Conservation (phyloP, 2,113 vertebrate genomes). For the Bos taurus region DNA sequence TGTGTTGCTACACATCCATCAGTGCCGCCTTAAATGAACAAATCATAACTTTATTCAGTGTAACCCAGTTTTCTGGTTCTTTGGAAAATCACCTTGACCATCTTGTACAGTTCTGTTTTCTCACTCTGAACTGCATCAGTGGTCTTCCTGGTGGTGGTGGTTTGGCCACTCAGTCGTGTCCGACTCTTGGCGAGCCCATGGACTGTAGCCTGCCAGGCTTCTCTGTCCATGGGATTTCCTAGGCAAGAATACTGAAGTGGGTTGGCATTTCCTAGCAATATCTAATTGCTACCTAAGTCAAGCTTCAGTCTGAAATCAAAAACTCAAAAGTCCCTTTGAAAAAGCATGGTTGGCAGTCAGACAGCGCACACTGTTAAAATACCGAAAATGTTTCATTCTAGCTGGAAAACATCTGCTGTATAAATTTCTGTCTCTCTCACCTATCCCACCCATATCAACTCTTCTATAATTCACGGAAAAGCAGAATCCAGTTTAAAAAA, state of each 20-base stretch:
- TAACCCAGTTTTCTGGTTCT: background rate
- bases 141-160: background rate
- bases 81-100: background rate
- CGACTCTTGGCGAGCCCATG: fast-evolving
- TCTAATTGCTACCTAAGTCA: background rate
- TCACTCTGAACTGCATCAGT: background rate
- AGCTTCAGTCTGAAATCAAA: background rate
- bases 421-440: background rate
- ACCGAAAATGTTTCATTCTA: background rate
- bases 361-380: background rate
- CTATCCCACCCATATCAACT: background rate
- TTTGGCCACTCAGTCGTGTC: fast-evolving
- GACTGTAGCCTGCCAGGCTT: background rate
- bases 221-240: background rate
- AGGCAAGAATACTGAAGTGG: background rate
- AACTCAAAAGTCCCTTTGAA: slow-evolving; percentile 6
- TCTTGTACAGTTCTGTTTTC: background rate
- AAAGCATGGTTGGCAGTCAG: background rate
- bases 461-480: background rate
- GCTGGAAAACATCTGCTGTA: background rate
- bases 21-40: background rate
- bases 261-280: background rate
- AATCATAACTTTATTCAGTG: background rate
- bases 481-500: background rate
- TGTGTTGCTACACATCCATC: background rate